Evolutionary conservation across 2,113 vertebrate species (phyloP).

Genomic region (Vidua macroura): DNA sequence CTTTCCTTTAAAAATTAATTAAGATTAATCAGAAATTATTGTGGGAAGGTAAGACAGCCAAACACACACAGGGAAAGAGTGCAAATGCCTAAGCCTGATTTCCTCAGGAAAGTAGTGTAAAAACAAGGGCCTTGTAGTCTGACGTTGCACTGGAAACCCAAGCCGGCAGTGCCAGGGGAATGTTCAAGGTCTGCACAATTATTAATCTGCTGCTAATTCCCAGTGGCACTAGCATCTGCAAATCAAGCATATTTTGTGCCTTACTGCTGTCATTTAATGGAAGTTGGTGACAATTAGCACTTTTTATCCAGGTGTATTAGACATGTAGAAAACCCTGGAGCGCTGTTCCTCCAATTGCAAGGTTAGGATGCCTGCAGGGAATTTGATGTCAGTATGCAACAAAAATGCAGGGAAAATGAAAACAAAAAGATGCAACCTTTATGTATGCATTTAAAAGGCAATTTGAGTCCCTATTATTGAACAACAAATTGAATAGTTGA

Average conservation of each 20-base stretch:
- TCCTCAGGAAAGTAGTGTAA: constrained; percentile 8
- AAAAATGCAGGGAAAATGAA: constrained; percentile 16
- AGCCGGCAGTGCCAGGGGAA: constrained; percentile 16
- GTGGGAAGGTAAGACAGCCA: neutral
- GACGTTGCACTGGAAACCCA: neutral
- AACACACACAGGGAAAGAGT: neutral
- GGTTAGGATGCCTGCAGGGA: constrained; percentile 18
- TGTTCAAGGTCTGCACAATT: constrained; percentile 12
- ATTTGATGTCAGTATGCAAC: constrained; percentile 8
- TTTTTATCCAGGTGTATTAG: constrained; percentile 55
- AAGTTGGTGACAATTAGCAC: constrained; percentile 52
- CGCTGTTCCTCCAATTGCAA: neutral
- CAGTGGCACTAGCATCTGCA: constrained; percentile 24
- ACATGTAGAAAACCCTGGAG: constrained; percentile 29
- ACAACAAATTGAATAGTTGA: neutral
- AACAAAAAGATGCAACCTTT: neutral
- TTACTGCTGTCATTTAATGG: constrained; percentile 48
- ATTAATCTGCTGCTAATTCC: constrained; percentile 43
- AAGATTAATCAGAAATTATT: neutral
- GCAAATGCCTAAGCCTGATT: neutral
- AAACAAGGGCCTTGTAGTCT: neutral
- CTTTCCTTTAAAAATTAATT: neutral
- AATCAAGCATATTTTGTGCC: constrained; percentile 52
- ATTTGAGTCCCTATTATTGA: neutral
- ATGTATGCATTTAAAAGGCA: neutral